Base-by-base conservation (phyloP, 2,113 vertebrate genomes). In the Chloroceryle aenea region DNA sequence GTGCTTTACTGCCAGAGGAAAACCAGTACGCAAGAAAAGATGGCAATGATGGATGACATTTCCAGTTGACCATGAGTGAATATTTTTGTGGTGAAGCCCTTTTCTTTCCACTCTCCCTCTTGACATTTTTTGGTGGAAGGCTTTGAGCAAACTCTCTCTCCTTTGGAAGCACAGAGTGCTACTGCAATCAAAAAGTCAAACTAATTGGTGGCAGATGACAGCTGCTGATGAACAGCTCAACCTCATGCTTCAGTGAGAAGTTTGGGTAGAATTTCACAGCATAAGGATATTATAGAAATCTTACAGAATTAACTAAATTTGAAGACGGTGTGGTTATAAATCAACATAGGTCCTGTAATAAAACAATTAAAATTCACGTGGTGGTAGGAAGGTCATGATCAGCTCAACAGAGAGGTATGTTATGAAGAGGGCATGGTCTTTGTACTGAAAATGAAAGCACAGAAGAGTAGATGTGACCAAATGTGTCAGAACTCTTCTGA, bases 161-260 rank as follows among this genome's bases (percentile, higher is more conserved):
- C 15, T 79, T 78, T 82, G 32, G 34, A 89, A 81, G 18, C 27
- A 12, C 4, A 34, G 71, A 81, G 45, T 42, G 56, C 26, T 89
- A 14, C 61, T 93, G 56, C 56, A 76, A 12, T 83, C n/a, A 56
- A 18, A 89, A 94, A 75, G 21, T 68, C 26, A 10, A 34, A 63
- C 42, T 40, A 78, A 72, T 18, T 81, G 48, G 30, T 92, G 77
- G 58, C 48, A 89, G 77, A 26, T 82, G 89, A 62, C 52, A 83
- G 40, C 50, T 89, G 62, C 32, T 53, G 71, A 34, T 66, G 58
- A 87, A 17, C 58, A 66, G 29, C 59, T 93, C 68, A 76, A 38
- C 22, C 30, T 81, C 63, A 5, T 63, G 45, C 63, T 85, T 79
- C 48, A 19, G 26, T 27, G 58, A 43, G 29, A 48, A 84, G 72